A percentile compares a stretch with the other conserved stretches of the same genome.
These are phyloP conservation scores for Patella caerulea DNA, from an alignment of 2,888 invertebrate genomes.

Conservation along the genomic window DNA sequence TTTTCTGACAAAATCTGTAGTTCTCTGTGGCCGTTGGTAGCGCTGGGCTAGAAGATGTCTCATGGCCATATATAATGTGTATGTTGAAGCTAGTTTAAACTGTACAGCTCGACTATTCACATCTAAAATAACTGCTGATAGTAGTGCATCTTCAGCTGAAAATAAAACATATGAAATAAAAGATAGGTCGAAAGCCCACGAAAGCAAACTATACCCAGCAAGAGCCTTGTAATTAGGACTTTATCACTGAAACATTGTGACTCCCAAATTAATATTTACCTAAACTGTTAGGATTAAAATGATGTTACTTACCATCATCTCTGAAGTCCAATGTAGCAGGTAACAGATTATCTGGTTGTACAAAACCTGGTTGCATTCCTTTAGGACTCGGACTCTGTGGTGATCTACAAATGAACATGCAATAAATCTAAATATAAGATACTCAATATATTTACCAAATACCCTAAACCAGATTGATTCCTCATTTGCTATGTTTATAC, in stretches of 20 bases:
- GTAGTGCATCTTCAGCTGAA: conserved; percentile 88
- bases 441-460: too few relatives aligned
- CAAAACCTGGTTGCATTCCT: neutral
- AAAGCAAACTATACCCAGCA: too few relatives aligned
- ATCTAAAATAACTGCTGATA: conserved; percentile 88
- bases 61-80: conserved; percentile 94
- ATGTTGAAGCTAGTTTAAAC: conserved; percentile 96
- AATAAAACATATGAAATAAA: neutral
- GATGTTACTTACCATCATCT: conserved; percentile 79
- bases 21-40: conserved; percentile 90
- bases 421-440: too few relatives aligned
- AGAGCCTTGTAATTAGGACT: too few relatives aligned
- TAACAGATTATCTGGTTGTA: conserved; percentile 74
- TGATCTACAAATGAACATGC: neutral
- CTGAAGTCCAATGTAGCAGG: conserved; percentile 96
- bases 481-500: too few relatives aligned
- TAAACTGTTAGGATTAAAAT: too few relatives aligned
- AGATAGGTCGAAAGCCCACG: too few relatives aligned
- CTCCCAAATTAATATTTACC: too few relatives aligned
- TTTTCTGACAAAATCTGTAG: conserved; percentile 90
- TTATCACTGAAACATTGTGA: too few relatives aligned
- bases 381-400: neutral
- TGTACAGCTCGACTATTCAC: conserved; percentile 77
- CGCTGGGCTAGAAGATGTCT: conserved; percentile 94
- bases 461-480: conserved; percentile 13